A percentile compares a stretch with the other conserved stretches of the same genome.
phyloP scores from a whole-genome alignment of 1,140 invertebrate species.

The Neelides sp. region DNA sequence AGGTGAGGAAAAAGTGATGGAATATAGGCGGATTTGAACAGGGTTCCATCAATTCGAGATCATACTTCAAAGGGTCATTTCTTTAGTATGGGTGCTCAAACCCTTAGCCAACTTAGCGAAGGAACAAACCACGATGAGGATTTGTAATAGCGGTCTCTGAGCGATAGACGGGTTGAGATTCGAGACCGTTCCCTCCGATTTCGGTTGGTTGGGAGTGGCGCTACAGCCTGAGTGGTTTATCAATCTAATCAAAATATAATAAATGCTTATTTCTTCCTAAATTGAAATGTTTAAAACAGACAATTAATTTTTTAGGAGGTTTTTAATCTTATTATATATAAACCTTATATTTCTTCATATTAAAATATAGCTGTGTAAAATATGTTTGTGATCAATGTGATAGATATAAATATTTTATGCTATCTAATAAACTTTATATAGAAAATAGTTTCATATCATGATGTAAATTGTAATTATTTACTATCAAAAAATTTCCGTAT shows the following conservation, averaged over 20 bases:
- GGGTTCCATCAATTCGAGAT: constrained; percentile 17
- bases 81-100: constrained; percentile 26
- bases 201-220: constrained; percentile 19
- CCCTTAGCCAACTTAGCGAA: constrained; percentile 22
- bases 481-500: no score
- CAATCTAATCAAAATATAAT: constrained; percentile 13
- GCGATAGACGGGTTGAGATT: constrained; percentile 16
- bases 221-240: constrained; percentile 23
- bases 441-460: no score
- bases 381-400: no score
- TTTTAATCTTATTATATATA: no score
- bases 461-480: no score
- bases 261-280: no score
- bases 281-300: no score
- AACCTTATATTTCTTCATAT: no score
- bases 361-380: no score
- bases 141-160: constrained; percentile 16
- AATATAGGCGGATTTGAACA: background rate
- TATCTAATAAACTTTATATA: no score
- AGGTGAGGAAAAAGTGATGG: background rate
- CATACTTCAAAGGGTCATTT: constrained; percentile 26
- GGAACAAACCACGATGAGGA: constrained; percentile 28
- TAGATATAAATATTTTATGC: no score
- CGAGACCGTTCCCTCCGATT: constrained; percentile 16
- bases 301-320: no score